These are phyloP conservation scores for Parazoanthus darwini DNA, from an alignment of 92 coral and sea anemone genomes.

Conservation along the genomic window DNA sequence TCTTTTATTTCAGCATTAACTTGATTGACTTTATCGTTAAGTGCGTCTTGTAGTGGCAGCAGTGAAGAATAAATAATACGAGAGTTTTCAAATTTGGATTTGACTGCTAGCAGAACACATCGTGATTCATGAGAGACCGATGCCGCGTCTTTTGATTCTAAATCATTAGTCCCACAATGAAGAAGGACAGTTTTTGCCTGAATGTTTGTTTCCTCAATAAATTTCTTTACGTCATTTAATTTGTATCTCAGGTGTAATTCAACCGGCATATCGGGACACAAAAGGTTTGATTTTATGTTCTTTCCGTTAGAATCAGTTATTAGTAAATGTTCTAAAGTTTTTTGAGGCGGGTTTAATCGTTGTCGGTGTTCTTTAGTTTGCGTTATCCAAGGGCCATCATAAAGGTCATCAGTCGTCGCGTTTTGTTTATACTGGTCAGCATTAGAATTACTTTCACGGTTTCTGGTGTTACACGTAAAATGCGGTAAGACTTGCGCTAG, in stretches of 20 bases:
- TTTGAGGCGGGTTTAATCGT: conserved; percentile 5
- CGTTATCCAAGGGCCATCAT: background rate
- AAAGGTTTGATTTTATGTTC: conserved; percentile 34
- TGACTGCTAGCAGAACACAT: conserved; percentile 17
- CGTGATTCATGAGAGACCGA: conserved; percentile 30
- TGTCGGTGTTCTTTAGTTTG: background rate
- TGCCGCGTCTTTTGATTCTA: conserved; percentile 33
- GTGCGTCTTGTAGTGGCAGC: conserved; percentile 53
- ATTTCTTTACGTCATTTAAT: conserved; percentile 27
- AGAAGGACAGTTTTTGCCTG: conserved; percentile 38
- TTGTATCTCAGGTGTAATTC: conserved; percentile 40
- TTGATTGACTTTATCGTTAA: conserved; percentile 36
- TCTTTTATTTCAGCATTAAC: conserved; percentile 38
- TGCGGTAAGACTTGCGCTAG: conserved; percentile 1
- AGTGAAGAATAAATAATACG: conserved; percentile 51
- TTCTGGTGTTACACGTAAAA: too few relatives aligned
- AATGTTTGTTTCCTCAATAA: conserved; percentile 23
- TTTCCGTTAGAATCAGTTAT: conserved; percentile 57
- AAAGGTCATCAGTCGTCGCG: background rate
- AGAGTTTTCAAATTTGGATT: conserved; percentile 32
- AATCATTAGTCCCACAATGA: conserved; percentile 59
- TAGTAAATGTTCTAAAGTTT: conserved; percentile 19
- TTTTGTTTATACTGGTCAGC: too few relatives aligned
- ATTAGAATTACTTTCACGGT: too few relatives aligned
- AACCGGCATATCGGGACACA: conserved; percentile 46